Evolutionary conservation across 2,888 invertebrate genomes (phyloP).

Genomic region (Drosophila bunnanda): DNA sequence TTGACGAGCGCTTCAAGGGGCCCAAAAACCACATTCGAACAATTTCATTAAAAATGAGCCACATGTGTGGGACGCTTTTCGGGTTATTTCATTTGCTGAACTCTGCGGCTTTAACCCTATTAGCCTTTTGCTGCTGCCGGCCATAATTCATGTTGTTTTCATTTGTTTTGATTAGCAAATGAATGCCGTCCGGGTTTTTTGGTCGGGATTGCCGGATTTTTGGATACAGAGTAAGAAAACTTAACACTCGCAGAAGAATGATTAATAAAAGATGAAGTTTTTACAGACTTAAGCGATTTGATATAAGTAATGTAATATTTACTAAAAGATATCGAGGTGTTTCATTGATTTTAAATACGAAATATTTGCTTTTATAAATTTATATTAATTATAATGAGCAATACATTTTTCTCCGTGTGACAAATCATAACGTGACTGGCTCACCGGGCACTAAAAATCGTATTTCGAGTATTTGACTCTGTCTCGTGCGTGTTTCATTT

Average conservation of each 20-base stretch:
- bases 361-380: too few relatives aligned
- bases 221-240: slow-evolving; percentile 20
- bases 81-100: slow-evolving; percentile 59
- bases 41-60: slow-evolving; percentile 68
- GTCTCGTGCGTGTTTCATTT: slow-evolving; percentile 62
- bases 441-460: slow-evolving; percentile 69
- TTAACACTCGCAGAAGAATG: not conserved
- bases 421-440: slow-evolving; percentile 74
- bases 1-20: slow-evolving; percentile 27
- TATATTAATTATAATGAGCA: not conserved
- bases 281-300: not conserved
- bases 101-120: slow-evolving; percentile 76
- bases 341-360: too few relatives aligned
- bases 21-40: slow-evolving; percentile 66
- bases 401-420: slow-evolving; percentile 7
- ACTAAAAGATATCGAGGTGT: too few relatives aligned
- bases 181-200: slow-evolving; percentile 51
- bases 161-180: slow-evolving; percentile 81
- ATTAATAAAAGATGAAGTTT: not conserved
- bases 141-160: slow-evolving; percentile 79
- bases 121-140: slow-evolving; percentile 61
- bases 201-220: slow-evolving; percentile 42
- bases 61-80: slow-evolving; percentile 47
- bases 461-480: slow-evolving; percentile 54
- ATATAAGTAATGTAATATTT: too few relatives aligned